Evolutionary conservation across 2,888 invertebrate species (phyloP).

Genomic region (Hypolimnas misippus): DNA sequence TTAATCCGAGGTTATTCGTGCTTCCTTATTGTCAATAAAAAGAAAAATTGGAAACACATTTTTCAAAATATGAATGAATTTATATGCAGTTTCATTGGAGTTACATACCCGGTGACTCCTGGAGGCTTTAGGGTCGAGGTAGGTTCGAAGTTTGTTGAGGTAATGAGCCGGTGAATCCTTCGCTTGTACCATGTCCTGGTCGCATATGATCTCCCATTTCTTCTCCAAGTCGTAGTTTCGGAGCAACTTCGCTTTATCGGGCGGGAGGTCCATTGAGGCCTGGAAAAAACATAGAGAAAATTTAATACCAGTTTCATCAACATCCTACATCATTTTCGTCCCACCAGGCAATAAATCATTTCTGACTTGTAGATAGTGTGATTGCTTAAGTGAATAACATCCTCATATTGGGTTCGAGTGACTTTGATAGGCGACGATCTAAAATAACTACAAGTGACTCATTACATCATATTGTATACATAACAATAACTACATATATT

Average conservation of each 20-base stretch:
- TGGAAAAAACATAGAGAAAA: conserved; percentile 80
- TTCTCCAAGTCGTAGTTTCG: conserved; percentile 98
- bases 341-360: conserved; percentile 18
- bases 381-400: conserved; percentile 21
- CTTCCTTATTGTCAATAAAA: conserved; percentile 5
- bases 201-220: conserved; percentile 99
- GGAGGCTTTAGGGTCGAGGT: conserved; percentile 98
- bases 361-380: conserved; percentile 19
- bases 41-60: neutral
- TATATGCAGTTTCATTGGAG: neutral
- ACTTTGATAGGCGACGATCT: neutral
- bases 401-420: conserved; percentile 1
- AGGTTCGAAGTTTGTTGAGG: conserved; percentile 96
- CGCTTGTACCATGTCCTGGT: conserved; percentile 99
- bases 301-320: neutral
- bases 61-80: neutral
- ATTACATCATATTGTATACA: neutral
- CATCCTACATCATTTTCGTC: conserved; percentile 13
- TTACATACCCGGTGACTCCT: conserved; percentile 95
- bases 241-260: conserved; percentile 98
- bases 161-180: conserved; percentile 99
- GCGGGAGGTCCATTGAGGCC: conserved; percentile 99
- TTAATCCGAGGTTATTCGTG: neutral
- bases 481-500: neutral
- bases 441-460: neutral